Evolutionary conservation across 2,888 invertebrate genomes (phyloP).

Genomic region (Nomada goodeniana): DNA sequence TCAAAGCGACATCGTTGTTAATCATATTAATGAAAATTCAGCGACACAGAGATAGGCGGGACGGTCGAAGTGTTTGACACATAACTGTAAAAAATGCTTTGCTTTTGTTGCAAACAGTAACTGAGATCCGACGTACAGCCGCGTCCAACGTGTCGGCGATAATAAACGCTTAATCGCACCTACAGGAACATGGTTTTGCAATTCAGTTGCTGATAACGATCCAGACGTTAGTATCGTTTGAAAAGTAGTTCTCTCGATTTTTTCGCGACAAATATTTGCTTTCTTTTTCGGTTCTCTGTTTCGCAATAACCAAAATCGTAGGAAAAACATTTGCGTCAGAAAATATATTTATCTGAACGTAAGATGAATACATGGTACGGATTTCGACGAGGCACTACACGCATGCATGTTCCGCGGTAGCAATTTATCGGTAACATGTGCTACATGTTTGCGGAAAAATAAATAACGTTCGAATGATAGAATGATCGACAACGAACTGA

Average conservation of each 20-base stretch:
- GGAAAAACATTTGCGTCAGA: neutral
- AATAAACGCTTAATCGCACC: conserved; percentile 11
- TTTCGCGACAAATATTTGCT: no score
- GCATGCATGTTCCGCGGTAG: no score
- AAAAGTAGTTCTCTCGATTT: neutral
- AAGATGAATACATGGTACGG: no score
- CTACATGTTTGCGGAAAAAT: neutral
- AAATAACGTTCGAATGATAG: neutral
- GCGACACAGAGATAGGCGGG: neutral
- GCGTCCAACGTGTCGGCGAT: conserved; percentile 1
- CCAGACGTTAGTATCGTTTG: neutral
- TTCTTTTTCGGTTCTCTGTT: no score
- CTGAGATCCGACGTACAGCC: neutral
- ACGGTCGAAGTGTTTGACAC: no score
- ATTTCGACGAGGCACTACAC: no score
- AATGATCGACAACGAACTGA: neutral
- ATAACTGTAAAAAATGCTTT: no score
- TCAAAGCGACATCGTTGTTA: no score
- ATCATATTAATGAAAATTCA: neutral
- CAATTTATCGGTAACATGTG: no score
- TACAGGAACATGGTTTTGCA: conserved; percentile 7
- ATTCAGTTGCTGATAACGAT: conserved; percentile 7
- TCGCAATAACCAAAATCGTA: neutral
- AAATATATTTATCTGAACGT: neutral
- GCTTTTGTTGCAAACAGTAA: neutral